These are phyloP conservation scores for Calycopis cecrops DNA, from an alignment of 1,140 invertebrate species.

Conservation along the genomic window DNA sequence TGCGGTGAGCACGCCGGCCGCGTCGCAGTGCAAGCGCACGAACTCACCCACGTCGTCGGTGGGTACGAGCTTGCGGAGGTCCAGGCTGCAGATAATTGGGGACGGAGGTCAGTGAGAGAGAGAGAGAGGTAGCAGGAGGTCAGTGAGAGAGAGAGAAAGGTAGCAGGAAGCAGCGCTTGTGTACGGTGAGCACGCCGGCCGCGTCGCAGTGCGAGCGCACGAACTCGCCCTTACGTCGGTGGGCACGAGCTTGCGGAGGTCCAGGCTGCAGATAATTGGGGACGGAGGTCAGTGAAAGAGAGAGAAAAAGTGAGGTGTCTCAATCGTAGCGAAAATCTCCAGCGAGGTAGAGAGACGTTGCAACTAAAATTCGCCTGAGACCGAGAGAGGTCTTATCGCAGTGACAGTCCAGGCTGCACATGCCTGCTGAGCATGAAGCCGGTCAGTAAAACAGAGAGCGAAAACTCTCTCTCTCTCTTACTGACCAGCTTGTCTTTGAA, in stretches of 20 bases:
- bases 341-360: no score
- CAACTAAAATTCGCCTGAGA: no score
- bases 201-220: slow-evolving; percentile 41
- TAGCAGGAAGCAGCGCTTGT: no score
- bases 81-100: slow-evolving; percentile 59
- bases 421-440: no score
- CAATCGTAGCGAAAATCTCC: no score
- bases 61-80: slow-evolving; percentile 55
- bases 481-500: no score
- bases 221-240: slow-evolving; percentile 43
- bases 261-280: slow-evolving; percentile 59
- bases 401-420: no score
- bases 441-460: no score
- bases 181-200: slow-evolving; percentile 35
- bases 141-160: slow-evolving; percentile 11
- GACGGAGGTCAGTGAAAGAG: slow-evolving; percentile 44
- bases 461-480: no score
- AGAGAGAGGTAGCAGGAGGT: slow-evolving; percentile 15
- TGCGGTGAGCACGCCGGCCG: slow-evolving; percentile 32
- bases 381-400: no score
- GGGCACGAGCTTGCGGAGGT: slow-evolving; percentile 55
- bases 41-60: slow-evolving; percentile 47
- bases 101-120: slow-evolving; percentile 25
- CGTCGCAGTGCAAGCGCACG: slow-evolving; percentile 41
- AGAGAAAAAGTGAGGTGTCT: slow-evolving; percentile 41